Evolutionary conservation across 1,140 invertebrate genomes (phyloP), one percentile per base, ranked within the genome.

Genomic region (Danaus plexippus): DNA sequence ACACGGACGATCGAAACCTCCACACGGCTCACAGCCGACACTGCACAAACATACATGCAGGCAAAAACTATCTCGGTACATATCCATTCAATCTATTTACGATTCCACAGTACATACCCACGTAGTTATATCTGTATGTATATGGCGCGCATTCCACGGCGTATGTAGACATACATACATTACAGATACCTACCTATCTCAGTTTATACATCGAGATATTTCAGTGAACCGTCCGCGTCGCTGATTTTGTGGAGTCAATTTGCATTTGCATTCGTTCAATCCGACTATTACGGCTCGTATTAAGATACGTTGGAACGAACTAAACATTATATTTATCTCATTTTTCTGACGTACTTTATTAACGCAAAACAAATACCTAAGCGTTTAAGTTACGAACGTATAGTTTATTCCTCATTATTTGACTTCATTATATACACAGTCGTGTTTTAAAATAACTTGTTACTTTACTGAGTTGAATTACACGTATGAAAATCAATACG

Each of bases 61-160:
- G 76, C 80, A 74, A 80, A 81, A 79, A 75, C 66, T 79, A 80
- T 64, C 71, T 83, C 75, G 67, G 66, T 74, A 72, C 65, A 70
- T 80, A 83, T 78, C 77, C 80, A 86, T 84, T 86, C 79, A 83
- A 80, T 86, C 78, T 86, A 86, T 84, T 84, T 84, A 84, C 78
- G 79, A 84, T 83, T 75, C 77, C 66, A 69, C 67, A 67, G 64
- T 78, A 78, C 71, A 71, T 71, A 65, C 62, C 22, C 59, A 69
- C 62, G 22, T 32, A 32, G 22, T 47, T 63, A 65, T 66, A 70
- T 50, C 47, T 60, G 62, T 58, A 69, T 64, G 59, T 71, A 71
- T 82, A 74, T 66, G 66, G 65, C 57, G 67, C 80, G 73, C 82
- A 84, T 86, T 82, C 79, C 80, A 75, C 64, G 66, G 75, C 77